A percentile compares a stretch with the other conserved stretches of the same genome.
phyloP scores from a whole-genome alignment of 2,113 vertebrate species.

The Thryonomys swinderianus region DNA sequence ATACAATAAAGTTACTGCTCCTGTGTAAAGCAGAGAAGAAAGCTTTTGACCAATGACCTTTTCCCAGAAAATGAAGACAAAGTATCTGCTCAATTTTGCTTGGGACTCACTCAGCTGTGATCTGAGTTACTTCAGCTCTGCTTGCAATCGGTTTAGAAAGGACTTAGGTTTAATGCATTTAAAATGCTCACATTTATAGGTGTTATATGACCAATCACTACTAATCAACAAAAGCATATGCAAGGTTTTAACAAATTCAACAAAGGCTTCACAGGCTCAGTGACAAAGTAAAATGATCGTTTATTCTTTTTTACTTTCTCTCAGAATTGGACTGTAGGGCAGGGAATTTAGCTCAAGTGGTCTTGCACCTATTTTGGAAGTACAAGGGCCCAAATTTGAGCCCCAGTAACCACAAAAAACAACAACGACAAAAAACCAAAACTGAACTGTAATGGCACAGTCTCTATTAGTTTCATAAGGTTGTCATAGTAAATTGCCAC shows the following conservation, averaged over 20 bases:
- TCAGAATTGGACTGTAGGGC: background rate
- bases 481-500: background rate
- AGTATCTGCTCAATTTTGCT: background rate
- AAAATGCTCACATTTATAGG: slow-evolving; percentile 5
- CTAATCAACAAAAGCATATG: background rate
- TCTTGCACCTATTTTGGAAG: no score
- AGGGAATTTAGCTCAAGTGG: no score
- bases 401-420: no score
- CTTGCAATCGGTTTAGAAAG: slow-evolving; percentile 20
- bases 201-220: background rate
- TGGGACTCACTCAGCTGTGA: background rate
- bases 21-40: background rate
- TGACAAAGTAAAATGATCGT: background rate
- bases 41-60: background rate
- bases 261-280: background rate
- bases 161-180: background rate
- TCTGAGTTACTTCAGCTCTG: background rate
- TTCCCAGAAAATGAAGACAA: slow-evolving; percentile 21
- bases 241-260: background rate
- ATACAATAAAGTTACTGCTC: background rate
- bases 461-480: background rate
- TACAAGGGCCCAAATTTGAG: no score
- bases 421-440: background rate
- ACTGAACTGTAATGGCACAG: background rate
- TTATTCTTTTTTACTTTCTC: background rate